A percentile compares a stretch with the other conserved stretches of the same genome.
These are phyloP conservation scores for Lineus longissimus DNA, from an alignment of 1,140 invertebrate genomes.

Conservation along the genomic window DNA sequence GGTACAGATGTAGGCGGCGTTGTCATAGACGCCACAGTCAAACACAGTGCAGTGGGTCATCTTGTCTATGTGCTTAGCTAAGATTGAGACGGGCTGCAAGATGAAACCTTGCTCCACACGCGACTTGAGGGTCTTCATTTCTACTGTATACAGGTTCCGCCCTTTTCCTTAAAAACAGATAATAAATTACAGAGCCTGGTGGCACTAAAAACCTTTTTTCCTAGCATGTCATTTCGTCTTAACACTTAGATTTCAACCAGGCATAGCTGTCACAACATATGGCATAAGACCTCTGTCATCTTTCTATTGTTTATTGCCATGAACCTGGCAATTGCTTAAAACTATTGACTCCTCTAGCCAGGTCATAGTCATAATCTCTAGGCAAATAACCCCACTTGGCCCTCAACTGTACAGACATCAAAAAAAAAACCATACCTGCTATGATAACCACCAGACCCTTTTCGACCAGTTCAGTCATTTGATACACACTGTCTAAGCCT, in stretches of 20 bases:
- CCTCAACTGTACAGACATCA: no score
- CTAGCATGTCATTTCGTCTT: no score
- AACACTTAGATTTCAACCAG: no score
- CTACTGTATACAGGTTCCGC: slow-evolving; percentile 63
- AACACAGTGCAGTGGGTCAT: slow-evolving; percentile 64
- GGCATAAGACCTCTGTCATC: no score
- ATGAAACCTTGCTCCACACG: slow-evolving; percentile 56
- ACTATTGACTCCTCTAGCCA: no score
- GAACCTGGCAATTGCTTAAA: no score
- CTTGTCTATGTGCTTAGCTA: slow-evolving; percentile 54
- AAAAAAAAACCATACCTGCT: slow-evolving; percentile 50
- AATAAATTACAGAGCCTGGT: slow-evolving; percentile 11
- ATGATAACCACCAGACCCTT: slow-evolving; percentile 63
- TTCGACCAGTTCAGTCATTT: slow-evolving; percentile 60
- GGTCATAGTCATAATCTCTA: no score
- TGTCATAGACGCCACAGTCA: slow-evolving; percentile 53
- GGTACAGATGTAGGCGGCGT: slow-evolving; percentile 58
- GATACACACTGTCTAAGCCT: slow-evolving; percentile 65
- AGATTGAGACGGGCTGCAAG: slow-evolving; percentile 58
- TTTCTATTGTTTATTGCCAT: no score
- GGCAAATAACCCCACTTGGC: no score
- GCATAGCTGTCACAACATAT: no score
- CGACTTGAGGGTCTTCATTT: slow-evolving; percentile 63
- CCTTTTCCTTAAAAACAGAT: slow-evolving; percentile 57
- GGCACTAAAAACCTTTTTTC: no score